These are phyloP conservation scores for Drosophila picticornis DNA, from an alignment of 2,888 invertebrate species.

Conservation along the genomic window DNA sequence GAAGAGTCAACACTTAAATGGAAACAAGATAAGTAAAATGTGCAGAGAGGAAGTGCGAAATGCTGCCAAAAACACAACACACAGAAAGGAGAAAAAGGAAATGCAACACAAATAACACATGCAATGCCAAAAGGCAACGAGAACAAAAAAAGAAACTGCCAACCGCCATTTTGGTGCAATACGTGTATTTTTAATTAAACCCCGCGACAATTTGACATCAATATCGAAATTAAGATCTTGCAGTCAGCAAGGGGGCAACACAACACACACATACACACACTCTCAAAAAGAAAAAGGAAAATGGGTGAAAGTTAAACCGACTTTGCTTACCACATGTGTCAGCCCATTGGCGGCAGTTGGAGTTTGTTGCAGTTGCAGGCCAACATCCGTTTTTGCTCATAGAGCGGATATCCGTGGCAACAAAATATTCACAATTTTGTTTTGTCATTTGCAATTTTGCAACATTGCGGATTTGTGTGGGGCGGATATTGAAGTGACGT, in stretches of 20 bases:
- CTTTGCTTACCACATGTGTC: not conserved
- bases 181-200: conserved; percentile 76
- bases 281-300: not conserved
- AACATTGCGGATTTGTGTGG: conserved; percentile 36
- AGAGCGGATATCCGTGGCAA: conserved; percentile 75
- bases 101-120: conserved; percentile 1
- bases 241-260: conserved; percentile 38
- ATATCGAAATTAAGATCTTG: conserved; percentile 81
- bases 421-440: conserved; percentile 58
- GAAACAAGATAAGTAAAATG: conserved; percentile 9
- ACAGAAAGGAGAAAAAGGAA: conserved; percentile 26
- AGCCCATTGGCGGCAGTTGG: conserved; percentile 11
- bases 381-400: conserved; percentile 58
- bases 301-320: conserved; percentile 26
- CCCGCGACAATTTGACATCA: conserved; percentile 79
- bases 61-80: conserved; percentile 6
- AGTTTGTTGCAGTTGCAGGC: conserved; percentile 12
- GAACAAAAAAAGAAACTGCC: not conserved
- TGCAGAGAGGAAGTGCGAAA: not conserved
- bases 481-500: conserved; percentile 41
- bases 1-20: conserved; percentile 17
- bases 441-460: conserved; percentile 73
- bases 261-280: not conserved
- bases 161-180: conserved; percentile 39
- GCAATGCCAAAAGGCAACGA: conserved; percentile 5